Base-by-base conservation (phyloP, 2,113 vertebrate genomes). In the Ceuthmochares aereus region DNA sequence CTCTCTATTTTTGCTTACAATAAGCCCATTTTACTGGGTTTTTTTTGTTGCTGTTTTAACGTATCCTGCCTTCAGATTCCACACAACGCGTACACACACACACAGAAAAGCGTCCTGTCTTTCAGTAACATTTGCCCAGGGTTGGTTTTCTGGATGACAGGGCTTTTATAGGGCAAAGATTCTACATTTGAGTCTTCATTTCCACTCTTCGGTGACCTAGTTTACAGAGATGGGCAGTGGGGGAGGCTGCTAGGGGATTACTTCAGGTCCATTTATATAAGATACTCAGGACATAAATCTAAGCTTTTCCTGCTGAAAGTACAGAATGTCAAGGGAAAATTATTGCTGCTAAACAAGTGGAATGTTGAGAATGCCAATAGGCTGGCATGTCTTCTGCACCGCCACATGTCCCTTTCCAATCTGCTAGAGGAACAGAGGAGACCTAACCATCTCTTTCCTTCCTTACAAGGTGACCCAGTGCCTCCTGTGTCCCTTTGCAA, bases 321-420 rank as follows among this genome's bases (percentile, higher is more conserved):
- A 62, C 56, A 47, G 84, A 89, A 89, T 15, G 22, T 26, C 76
- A 60, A 30, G 14, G 45, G 73, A 14, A 47, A 82, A 62, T 30
- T 7, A 77, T 9, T 43, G 55, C 91, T 14, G 14, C 42, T 25
- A 26, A 76, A 73, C 16, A 21, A 64, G 42, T 2, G 21, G 9
- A 32, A 59, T 10, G 37, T 36, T 1, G 1, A 66, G 22, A 3
- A 16, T 14, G 55, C 13, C 51, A 15, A 20, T 30, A 73, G 34
- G 19, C 25, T 56, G 59, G 21, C 32, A 11, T 1, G 6, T 29
- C 68, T 52, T 63, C 36, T 5, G 37, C 32, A 19, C 20, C 15
- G 47, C 55, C 52, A 26, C 3, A 0, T 0, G 0, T 5, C 67
- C 45, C 59, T 12, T 76, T 42, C 45, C 32, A 9, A 3, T 0